Conservation (phyloP, 1,140 invertebrate genomes). For the Drosophila nasuta region DNA sequence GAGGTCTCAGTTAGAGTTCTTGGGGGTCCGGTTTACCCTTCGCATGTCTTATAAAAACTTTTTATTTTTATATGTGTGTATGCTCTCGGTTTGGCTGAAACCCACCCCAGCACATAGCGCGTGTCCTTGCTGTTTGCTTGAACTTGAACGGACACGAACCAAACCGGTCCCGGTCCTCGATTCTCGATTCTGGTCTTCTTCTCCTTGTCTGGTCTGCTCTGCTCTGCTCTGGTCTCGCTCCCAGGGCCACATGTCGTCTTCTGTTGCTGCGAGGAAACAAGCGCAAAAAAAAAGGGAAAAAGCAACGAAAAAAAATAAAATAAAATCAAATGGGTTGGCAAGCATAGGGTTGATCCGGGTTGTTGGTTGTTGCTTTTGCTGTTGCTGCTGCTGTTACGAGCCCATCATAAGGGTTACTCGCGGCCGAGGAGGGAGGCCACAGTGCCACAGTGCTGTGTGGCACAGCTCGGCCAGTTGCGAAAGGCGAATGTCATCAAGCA, state of each 20-base stretch:
- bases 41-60: slow-evolving; percentile 80
- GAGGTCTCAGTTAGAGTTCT: slow-evolving; percentile 1
- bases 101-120: slow-evolving; percentile 63
- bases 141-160: slow-evolving; percentile 69
- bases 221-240: slow-evolving; percentile 10
- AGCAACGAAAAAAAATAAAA: slow-evolving; percentile 63
- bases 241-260: slow-evolving; percentile 73
- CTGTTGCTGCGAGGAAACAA: slow-evolving; percentile 31
- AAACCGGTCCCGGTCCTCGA: slow-evolving; percentile 53
- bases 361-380: slow-evolving; percentile 2
- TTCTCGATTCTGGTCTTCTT: background rate
- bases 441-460: background rate
- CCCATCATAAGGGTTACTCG: slow-evolving; percentile 75
- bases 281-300: slow-evolving; percentile 72
- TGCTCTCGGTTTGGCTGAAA: slow-evolving; percentile 50
- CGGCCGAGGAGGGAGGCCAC: slow-evolving; percentile 48
- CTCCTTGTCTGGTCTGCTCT: slow-evolving; percentile 6
- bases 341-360: slow-evolving; percentile 65
- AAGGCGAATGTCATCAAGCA: slow-evolving; percentile 54
- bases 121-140: slow-evolving; percentile 71
- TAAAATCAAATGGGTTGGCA: slow-evolving; percentile 75
- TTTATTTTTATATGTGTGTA: slow-evolving; percentile 77
- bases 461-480: slow-evolving; percentile 22
- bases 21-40: slow-evolving; percentile 53
- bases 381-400: slow-evolving; percentile 41